Evolutionary conservation across 2,888 invertebrate genomes (phyloP).

Genomic region (Odiellus spinosus): DNA sequence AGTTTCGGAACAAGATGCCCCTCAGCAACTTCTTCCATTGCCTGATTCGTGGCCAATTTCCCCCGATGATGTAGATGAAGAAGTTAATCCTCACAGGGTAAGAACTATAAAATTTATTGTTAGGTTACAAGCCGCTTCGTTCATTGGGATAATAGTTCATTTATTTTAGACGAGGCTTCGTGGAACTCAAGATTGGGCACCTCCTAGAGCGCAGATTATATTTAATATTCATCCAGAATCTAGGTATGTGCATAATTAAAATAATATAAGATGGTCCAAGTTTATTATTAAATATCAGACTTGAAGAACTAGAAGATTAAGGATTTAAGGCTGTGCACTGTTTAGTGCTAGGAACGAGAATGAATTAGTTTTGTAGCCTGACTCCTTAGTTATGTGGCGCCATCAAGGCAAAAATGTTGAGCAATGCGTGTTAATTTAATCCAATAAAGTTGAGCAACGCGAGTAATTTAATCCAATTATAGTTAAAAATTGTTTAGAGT

Average conservation of each 20-base stretch:
- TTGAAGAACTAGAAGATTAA: no score
- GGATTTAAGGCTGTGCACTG: no score
- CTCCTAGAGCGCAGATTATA: conserved; percentile 64
- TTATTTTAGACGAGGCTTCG: conserved; percentile 39
- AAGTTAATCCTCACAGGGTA: conserved; percentile 18
- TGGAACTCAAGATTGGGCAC: conserved; percentile 67
- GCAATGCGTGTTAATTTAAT: neutral
- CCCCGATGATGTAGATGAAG: conserved; percentile 44
- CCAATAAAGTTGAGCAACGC: neutral
- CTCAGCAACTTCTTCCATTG: conserved; percentile 55
- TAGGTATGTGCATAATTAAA: conserved; percentile 37
- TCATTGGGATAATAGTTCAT: no score
- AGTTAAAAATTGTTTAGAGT: neutral
- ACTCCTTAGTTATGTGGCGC: no score
- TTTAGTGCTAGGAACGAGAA: no score
- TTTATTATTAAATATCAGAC: neutral
- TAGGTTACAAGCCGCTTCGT: no score
- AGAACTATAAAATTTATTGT: no score
- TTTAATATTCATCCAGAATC: conserved; percentile 54
- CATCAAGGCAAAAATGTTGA: neutral
- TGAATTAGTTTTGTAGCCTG: no score
- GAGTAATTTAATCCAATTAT: neutral
- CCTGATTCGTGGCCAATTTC: conserved; percentile 52
- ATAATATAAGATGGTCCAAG: neutral
- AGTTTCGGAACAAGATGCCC: conserved; percentile 58